Conservation (phyloP, 2,888 invertebrate genomes). For the Drosophila subsilvestris region DNA sequence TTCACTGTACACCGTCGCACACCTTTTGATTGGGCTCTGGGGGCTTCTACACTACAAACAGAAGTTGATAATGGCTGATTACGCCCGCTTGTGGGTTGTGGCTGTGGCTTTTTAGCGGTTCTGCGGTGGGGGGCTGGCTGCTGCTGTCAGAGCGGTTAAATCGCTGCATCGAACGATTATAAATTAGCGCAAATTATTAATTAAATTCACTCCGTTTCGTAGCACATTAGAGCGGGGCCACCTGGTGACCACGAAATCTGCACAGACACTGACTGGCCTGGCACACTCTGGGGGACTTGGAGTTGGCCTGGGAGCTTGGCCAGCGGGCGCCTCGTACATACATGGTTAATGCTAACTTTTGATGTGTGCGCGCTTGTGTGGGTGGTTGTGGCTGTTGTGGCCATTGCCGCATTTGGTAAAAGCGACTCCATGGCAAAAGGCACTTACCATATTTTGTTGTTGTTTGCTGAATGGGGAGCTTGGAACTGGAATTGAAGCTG, state of each 20-base stretch:
- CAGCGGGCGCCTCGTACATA: not conserved
- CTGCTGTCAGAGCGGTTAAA: not conserved
- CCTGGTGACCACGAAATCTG: slow-evolving; percentile 23
- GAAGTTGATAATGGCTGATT: not conserved
- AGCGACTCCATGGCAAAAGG: slow-evolving; percentile 57
- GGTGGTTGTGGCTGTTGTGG: slow-evolving; percentile 53
- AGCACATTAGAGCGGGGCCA: slow-evolving; percentile 1
- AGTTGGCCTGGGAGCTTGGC: slow-evolving; percentile 5
- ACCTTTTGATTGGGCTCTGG: not conserved
- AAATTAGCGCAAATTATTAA: not conserved
- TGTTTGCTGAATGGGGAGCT: slow-evolving; percentile 1
- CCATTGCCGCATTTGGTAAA: slow-evolving; percentile 62
- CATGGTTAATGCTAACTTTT: not conserved
- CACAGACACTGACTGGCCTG: slow-evolving; percentile 14
- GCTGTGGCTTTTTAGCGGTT: no score
- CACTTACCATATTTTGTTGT: slow-evolving; percentile 62
- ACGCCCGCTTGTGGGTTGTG: not conserved
- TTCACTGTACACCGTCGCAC: not conserved
- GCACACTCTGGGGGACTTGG: not conserved
- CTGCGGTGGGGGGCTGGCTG: not conserved
- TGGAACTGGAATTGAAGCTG: slow-evolving; percentile 6
- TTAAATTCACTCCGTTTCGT: not conserved
- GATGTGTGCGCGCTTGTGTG: slow-evolving; percentile 12
- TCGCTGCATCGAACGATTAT: not conserved
- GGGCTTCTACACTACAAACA: not conserved